These are phyloP conservation scores for Cynopterus brachyotis DNA, from an alignment of 2,113 vertebrate species.

Conservation along the genomic window DNA sequence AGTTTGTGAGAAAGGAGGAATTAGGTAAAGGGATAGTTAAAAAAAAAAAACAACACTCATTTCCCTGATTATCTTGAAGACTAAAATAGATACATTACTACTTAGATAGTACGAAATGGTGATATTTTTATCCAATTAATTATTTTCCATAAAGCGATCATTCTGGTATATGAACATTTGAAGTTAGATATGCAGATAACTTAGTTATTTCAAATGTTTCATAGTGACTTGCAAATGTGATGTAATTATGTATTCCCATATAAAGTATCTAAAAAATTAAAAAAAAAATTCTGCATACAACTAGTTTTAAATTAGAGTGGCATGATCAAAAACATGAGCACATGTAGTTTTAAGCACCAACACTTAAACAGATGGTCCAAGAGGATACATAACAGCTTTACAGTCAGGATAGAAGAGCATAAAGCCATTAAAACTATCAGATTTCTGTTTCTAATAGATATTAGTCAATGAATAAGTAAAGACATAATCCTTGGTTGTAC, in stretches of 20 bases:
- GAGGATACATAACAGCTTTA: constrained; percentile 80
- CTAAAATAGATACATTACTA: neutral
- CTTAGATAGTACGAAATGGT: neutral
- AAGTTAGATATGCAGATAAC: constrained; percentile 23
- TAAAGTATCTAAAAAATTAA: constrained; percentile 11
- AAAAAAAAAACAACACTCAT: neutral
- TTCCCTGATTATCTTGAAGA: neutral
- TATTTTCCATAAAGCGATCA: constrained; percentile 36
- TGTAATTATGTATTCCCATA: neutral
- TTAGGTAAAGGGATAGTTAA: neutral
- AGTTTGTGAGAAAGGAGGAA: constrained; percentile 30
- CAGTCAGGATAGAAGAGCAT: constrained; percentile 79
- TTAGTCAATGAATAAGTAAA: constrained; percentile 85
- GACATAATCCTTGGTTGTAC: constrained; percentile 77
- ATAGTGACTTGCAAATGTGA: constrained; percentile 10
- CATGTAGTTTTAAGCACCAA: constrained; percentile 78
- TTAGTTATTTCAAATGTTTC: constrained; percentile 2
- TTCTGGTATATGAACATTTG: constrained; percentile 37
- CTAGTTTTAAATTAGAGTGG: constrained; percentile 64
- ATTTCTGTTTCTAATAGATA: constrained; percentile 84
- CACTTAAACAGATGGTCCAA: constrained; percentile 86
- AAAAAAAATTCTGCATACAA: neutral
- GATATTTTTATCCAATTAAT: constrained; percentile 1
- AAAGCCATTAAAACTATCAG: constrained; percentile 86
- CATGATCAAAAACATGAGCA: constrained; percentile 58